Percentiles rank a stretch among this genome's conserved stretches.
phyloP scores from a whole-genome alignment of 2,888 invertebrate species.

The Pseudoips prasinana region DNA sequence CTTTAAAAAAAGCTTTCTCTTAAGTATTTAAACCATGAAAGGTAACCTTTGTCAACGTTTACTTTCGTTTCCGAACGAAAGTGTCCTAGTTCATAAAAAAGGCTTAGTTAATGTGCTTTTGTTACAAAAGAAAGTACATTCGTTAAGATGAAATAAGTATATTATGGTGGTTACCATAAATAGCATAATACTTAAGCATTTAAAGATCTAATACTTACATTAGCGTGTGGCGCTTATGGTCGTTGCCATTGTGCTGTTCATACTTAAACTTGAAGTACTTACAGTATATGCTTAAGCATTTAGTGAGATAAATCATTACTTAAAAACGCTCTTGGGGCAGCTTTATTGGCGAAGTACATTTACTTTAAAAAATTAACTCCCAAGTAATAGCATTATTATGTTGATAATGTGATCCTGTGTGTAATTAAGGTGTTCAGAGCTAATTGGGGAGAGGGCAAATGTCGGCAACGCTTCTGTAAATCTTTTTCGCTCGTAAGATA shows the following conservation, averaged over 20 bases:
- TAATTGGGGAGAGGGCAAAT: too few species aligned
- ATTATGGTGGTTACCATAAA: constrained; percentile 4
- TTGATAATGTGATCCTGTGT: too few species aligned
- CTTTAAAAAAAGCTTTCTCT: constrained; percentile 32
- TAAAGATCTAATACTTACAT: background rate
- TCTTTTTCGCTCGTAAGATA: too few species aligned
- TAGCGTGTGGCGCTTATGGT: background rate
- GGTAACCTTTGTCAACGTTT: constrained; percentile 49
- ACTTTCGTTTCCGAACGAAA: constrained; percentile 73
- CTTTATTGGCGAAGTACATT: constrained; percentile 17
- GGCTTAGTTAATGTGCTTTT: constrained; percentile 50
- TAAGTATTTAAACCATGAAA: constrained; percentile 48
- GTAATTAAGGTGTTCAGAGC: too few species aligned
- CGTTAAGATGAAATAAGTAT: background rate
- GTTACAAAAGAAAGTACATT: constrained; percentile 45
- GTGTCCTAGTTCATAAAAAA: constrained; percentile 64
- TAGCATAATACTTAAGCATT: background rate
- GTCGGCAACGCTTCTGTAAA: too few species aligned
- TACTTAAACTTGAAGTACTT: too few species aligned
- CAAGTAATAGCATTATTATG: too few species aligned
- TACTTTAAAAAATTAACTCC: too few species aligned
- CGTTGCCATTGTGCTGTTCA: too few species aligned
- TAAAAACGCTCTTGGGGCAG: too few species aligned
- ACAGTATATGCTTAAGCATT: too few species aligned
- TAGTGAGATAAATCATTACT: too few species aligned